Evolutionary conservation across 1,140 invertebrate genomes (phyloP).

Genomic region (Chionoecetes opilio): DNA sequence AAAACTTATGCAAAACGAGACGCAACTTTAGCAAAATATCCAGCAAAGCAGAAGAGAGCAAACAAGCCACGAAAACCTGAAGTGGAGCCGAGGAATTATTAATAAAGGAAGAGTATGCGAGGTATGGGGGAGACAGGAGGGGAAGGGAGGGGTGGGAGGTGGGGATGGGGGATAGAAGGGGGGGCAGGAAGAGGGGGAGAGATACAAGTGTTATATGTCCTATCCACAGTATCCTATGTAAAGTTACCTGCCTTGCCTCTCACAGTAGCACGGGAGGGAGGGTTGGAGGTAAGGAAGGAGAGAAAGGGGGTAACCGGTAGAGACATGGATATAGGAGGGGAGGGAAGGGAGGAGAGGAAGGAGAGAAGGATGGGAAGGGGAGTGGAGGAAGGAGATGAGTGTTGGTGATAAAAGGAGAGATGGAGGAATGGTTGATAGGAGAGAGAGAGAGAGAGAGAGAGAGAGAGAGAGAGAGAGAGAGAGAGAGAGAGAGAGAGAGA

Average conservation of each 20-base stretch:
- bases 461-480: not conserved
- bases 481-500: slow-evolving; percentile 12
- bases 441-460: too few species aligned
- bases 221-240: too few species aligned
- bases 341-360: not conserved
- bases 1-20: too few species aligned
- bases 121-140: not conserved
- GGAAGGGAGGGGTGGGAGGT: not conserved
- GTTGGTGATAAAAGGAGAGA: not conserved
- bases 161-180: not conserved
- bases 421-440: not conserved
- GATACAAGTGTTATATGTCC: too few species aligned
- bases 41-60: too few species aligned
- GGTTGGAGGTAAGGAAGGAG: not conserved
- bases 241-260: too few species aligned
- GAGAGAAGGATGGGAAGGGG: not conserved
- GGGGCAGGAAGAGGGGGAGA: too few species aligned
- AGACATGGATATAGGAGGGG: not conserved
- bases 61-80: too few species aligned
- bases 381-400: not conserved
- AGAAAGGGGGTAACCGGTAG: not conserved
- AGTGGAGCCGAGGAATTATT: too few species aligned
- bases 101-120: not conserved
- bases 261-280: not conserved
- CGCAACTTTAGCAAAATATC: too few species aligned